These are phyloP conservation scores for Tenualosa thibaudeaui DNA, from an alignment of 2,797 vertebrate species.

Conservation along the genomic window DNA sequence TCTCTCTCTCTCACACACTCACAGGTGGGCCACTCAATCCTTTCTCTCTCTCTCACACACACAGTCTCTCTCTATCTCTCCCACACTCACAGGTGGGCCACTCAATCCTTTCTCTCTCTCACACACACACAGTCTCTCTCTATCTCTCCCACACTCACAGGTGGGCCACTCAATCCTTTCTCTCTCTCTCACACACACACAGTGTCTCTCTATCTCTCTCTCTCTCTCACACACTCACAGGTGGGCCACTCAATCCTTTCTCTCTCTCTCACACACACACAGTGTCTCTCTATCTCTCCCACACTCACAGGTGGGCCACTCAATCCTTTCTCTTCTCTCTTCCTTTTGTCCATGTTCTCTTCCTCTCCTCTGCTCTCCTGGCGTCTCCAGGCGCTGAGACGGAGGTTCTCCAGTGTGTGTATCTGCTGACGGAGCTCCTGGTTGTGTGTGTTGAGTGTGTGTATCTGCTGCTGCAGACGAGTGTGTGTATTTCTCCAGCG, in stretches of 20 bases:
- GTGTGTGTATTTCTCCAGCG: constrained; percentile 85
- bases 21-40: too few relatives aligned
- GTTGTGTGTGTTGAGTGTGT: constrained; percentile 84
- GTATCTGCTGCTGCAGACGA: constrained; percentile 86
- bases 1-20: too few relatives aligned
- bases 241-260: background rate
- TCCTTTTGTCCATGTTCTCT: constrained; percentile 46
- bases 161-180: too few relatives aligned
- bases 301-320: background rate
- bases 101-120: background rate
- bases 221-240: background rate
- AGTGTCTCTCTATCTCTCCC: too few relatives aligned
- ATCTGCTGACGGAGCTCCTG: constrained; percentile 83
- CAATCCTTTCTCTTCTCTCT: constrained; percentile 47
- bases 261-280: background rate
- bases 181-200: too few relatives aligned
- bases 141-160: too few relatives aligned
- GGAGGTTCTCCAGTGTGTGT: constrained; percentile 84
- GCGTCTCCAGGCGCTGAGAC: constrained; percentile 82
- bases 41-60: too few relatives aligned
- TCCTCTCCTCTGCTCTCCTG: constrained; percentile 38
- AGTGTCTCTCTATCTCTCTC: too few relatives aligned
- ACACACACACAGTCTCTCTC: background rate
- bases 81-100: too few relatives aligned
- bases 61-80: too few relatives aligned